Conservation (phyloP, 2,113 vertebrate genomes). For the Pterocles gutturalis region DNA sequence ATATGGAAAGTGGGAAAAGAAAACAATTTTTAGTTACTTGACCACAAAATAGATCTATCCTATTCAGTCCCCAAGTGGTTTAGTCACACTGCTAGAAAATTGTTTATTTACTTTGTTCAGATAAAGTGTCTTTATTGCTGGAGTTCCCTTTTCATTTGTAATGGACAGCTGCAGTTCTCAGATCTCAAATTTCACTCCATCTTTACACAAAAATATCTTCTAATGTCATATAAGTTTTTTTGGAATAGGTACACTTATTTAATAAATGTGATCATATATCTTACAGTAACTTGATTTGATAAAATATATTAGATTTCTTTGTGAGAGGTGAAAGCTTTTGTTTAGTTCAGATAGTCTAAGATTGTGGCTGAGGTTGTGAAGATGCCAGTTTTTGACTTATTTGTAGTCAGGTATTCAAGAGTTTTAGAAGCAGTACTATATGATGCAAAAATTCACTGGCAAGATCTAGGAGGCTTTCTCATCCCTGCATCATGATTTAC, state of each 20-base stretch:
- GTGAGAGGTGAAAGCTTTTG: too few species aligned
- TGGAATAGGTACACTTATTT: not conserved
- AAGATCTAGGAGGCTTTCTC: not conserved
- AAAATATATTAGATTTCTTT: too few species aligned
- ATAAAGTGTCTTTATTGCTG: not conserved
- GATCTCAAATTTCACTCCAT: not conserved
- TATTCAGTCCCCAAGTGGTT: not conserved
- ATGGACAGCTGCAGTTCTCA: not conserved
- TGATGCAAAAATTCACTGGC: fast-evolving
- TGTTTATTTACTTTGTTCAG: not conserved
- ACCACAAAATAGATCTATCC: not conserved
- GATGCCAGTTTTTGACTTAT: not conserved
- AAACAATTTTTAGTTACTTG: not conserved
- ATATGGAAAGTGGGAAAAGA: not conserved
- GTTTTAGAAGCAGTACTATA: not conserved
- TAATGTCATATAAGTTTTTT: too few species aligned
- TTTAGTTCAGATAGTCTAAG: too few species aligned
- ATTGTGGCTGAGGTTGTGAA: not conserved
- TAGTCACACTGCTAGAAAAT: not conserved
- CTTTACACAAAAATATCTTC: not conserved
- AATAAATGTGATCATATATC: not conserved
- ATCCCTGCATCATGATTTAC: fast-evolving
- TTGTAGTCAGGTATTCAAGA: not conserved
- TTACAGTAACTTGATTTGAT: not conserved
- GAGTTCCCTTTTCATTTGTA: not conserved